phyloP scores from a whole-genome alignment of 92 coral and sea anemone genomes.

The Hydrozoanthus gracilis region DNA sequence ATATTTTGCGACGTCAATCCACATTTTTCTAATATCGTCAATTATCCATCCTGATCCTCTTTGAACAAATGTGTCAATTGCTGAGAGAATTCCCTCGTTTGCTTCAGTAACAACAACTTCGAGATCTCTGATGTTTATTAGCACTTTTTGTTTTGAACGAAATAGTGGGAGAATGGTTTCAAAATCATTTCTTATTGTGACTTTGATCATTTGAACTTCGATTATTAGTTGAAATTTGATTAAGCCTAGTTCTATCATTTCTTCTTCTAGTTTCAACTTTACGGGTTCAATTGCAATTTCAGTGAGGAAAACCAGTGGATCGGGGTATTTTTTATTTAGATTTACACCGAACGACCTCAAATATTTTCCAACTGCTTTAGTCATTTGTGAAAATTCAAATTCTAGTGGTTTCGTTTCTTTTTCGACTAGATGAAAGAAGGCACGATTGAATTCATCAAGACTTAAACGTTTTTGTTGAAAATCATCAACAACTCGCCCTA shows the following conservation, averaged over 20 bases:
- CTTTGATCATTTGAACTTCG: not conserved
- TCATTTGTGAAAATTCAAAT: not conserved
- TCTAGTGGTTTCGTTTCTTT: not conserved
- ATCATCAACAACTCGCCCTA: not conserved
- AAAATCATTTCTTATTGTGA: not conserved
- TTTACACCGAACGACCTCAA: not conserved
- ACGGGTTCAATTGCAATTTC: not conserved
- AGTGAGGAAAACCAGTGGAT: not conserved
- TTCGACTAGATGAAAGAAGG: not conserved
- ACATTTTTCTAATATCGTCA: not conserved
- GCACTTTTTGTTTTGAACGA: not conserved
- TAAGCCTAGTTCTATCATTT: not conserved
- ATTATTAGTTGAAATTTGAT: no score
- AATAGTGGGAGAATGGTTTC: not conserved
- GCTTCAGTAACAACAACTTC: not conserved
- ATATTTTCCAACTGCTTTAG: not conserved
- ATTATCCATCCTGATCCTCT: not conserved
- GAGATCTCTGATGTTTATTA: not conserved
- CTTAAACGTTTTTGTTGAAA: not conserved
- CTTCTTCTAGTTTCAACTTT: not conserved
- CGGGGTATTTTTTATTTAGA: not conserved
- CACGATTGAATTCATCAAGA: not conserved
- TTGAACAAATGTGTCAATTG: not conserved
- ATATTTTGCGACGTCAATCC: no score
- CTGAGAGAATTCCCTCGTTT: not conserved